Evolutionary conservation across 2,797 vertebrate genomes (phyloP).

Genomic region (Anableps anableps): DNA sequence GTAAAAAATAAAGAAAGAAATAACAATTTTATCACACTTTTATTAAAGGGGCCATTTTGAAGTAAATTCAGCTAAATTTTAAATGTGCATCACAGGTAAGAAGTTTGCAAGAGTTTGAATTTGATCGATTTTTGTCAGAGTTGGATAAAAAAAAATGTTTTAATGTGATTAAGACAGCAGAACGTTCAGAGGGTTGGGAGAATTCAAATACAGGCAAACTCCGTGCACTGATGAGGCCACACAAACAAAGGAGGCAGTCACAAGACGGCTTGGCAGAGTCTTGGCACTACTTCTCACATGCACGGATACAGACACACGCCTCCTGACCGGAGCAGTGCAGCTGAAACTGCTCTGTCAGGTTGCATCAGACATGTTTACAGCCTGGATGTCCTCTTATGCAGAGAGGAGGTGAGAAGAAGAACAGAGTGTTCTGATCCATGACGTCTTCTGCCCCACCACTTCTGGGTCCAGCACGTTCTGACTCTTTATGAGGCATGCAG

Average conservation of each 20-base stretch:
- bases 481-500: neutral
- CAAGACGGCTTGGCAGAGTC: constrained; percentile 37
- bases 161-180: too few species aligned
- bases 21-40: too few species aligned
- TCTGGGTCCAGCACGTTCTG: neutral
- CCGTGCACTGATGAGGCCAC: neutral
- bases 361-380: constrained; percentile 55
- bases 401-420: neutral
- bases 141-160: too few species aligned
- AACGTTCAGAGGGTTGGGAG: neutral
- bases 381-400: neutral
- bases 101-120: too few species aligned
- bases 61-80: too few species aligned
- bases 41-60: too few species aligned
- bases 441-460: neutral
- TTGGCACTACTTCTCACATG: constrained; percentile 19
- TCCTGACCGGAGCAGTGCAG: constrained; percentile 34
- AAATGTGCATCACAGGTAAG: too few species aligned
- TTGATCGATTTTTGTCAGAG: too few species aligned
- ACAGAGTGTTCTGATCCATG: neutral
- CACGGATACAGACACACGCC: constrained; percentile 13
- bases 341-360: constrained; percentile 45
- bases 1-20: too few species aligned
- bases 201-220: constrained; percentile 9
- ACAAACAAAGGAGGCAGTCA: constrained; percentile 37